These are phyloP conservation scores for Pimephales promelas DNA, from an alignment of 2,113 vertebrate species.

Conservation along the genomic window DNA sequence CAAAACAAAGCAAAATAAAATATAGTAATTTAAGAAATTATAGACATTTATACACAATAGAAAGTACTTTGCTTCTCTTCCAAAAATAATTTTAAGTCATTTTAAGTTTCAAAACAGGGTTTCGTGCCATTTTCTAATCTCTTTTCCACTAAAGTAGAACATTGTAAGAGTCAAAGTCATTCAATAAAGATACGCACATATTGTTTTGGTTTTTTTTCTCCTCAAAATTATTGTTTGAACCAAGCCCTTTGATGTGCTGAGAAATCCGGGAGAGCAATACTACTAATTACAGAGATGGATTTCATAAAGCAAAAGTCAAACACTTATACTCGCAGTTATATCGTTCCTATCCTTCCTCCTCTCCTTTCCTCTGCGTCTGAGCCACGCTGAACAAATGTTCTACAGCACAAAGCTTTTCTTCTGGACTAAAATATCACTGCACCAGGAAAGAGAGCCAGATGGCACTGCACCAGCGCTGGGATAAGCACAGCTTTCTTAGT, in stretches of 20 bases:
- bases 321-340: conserved; percentile 8
- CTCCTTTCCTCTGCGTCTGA: conserved; percentile 13
- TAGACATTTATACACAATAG: neutral
- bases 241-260: neutral
- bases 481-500: conserved; percentile 52
- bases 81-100: neutral
- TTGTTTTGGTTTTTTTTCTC: conserved; percentile 8
- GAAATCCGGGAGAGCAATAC: conserved; percentile 17
- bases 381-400: conserved; percentile 44
- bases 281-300: conserved; percentile 55
- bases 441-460: conserved; percentile 51
- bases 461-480: conserved; percentile 48
- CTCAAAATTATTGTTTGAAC: conserved; percentile 6
- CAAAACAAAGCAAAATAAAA: neutral
- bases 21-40: neutral
- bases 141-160: neutral
- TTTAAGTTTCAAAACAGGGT: neutral
- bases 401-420: conserved; percentile 43
- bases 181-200: neutral
- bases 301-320: conserved; percentile 56
- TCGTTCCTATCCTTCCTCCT: conserved; percentile 5
- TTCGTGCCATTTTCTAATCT: neutral
- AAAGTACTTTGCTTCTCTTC: neutral
- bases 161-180: neutral
- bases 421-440: conserved; percentile 48